Evolutionary conservation across 2,113 vertebrate species (phyloP).

Genomic region (Oreochromis niloticus): DNA sequence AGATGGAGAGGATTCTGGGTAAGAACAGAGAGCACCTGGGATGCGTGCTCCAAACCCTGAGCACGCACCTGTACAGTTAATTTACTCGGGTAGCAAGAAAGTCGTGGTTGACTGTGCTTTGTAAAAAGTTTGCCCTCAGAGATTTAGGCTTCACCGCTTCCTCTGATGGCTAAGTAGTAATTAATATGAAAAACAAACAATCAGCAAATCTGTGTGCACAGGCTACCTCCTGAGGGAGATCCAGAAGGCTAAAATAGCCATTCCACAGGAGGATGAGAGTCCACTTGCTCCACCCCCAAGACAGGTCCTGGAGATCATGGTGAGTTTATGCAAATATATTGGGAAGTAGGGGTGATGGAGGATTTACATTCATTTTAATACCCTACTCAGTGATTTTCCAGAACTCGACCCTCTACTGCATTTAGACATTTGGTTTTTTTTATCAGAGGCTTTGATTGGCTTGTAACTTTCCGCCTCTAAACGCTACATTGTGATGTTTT

Average conservation of each 20-base stretch:
- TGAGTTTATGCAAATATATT: slow-evolving; percentile 38
- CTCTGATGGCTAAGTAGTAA: neutral
- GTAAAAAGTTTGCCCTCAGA: neutral
- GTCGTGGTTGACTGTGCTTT: neutral
- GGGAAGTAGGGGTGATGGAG: neutral
- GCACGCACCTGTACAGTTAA: neutral
- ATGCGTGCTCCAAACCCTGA: neutral
- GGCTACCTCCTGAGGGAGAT: slow-evolving; percentile 94
- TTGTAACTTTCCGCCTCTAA: neutral
- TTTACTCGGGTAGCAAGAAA: neutral
- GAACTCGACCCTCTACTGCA: neutral
- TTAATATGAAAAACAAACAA: neutral
- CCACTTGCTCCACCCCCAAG: slow-evolving; percentile 87
- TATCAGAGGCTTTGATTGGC: neutral
- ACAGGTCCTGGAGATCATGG: slow-evolving; percentile 94
- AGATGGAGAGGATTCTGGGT: slow-evolving; percentile 93
- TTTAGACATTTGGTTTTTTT: neutral
- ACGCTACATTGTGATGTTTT: neutral
- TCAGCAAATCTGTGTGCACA: slow-evolving; percentile 31
- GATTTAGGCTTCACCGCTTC: neutral
- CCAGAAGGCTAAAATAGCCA: slow-evolving; percentile 81
- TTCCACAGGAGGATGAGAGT: slow-evolving; percentile 84
- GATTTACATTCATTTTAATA: neutral
- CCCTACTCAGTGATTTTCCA: neutral
- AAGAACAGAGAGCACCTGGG: slow-evolving; percentile 20